These are phyloP conservation scores for Scaptomyza caliginosa DNA, from an alignment of 2,888 invertebrate genomes.

Conservation along the genomic window DNA sequence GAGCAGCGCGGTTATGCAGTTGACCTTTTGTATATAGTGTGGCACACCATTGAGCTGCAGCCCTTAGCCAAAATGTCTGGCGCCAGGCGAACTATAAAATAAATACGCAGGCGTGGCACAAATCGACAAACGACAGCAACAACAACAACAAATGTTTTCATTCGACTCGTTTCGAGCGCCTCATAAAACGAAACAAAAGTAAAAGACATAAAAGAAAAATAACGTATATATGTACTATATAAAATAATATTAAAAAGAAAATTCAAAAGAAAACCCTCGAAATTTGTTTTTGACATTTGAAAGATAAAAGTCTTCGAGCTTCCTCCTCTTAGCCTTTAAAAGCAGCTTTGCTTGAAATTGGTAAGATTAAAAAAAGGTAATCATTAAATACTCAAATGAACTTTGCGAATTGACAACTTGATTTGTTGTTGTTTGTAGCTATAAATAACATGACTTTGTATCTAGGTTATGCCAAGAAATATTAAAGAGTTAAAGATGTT, in stretches of 20 bases:
- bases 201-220: not conserved
- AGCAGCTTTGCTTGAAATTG: not conserved
- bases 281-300: not conserved
- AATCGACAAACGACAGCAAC: conserved; percentile 39
- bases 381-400: not conserved
- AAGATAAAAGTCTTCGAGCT: not conserved
- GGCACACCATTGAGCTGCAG: conserved; percentile 29
- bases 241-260: not conserved
- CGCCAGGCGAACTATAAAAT: conserved; percentile 70
- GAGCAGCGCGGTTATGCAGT: conserved; percentile 46
- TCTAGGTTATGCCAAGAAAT: no score
- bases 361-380: not conserved
- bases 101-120: conserved; percentile 65
- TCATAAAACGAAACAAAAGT: conserved; percentile 22
- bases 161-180: conserved; percentile 23
- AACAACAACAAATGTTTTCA: conserved; percentile 33
- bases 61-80: conserved; percentile 67
- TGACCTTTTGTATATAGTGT: conserved; percentile 53
- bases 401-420: not conserved
- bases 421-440: no score
- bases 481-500: no score
- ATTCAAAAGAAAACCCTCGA: not conserved
- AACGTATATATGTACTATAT: no score
- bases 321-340: not conserved
- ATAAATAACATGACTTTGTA: not conserved